Conservation (phyloP, 2,888 invertebrate genomes). For the Anoncus sp. region DNA sequence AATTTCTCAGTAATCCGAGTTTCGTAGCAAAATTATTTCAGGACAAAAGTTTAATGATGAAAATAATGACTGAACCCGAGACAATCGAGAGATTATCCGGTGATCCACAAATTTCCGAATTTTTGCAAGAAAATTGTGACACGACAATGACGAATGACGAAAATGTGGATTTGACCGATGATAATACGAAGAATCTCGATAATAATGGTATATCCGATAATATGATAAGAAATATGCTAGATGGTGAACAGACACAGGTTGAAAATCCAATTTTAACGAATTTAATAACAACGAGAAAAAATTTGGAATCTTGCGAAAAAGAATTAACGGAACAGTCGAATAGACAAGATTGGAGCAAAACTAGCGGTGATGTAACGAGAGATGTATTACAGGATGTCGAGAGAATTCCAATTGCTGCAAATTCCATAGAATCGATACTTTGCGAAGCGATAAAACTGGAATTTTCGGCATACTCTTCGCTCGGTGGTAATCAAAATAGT, state of each 20-base stretch:
- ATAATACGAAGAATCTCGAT: too few relatives aligned
- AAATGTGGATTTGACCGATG: too few relatives aligned
- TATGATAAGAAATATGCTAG: slow-evolving; percentile 70
- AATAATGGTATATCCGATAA: slow-evolving; percentile 68
- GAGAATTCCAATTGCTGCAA: slow-evolving; percentile 85
- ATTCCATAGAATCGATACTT: slow-evolving; percentile 92
- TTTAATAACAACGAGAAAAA: slow-evolving; percentile 77
- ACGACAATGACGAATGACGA: slow-evolving; percentile 22
- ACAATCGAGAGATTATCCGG: slow-evolving; percentile 70
- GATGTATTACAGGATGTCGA: slow-evolving; percentile 88
- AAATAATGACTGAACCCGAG: slow-evolving; percentile 75
- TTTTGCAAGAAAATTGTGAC: slow-evolving; percentile 70
- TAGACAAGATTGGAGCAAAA: slow-evolving; percentile 68
- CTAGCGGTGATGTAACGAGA: slow-evolving; percentile 84
- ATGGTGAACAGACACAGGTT: slow-evolving; percentile 69
- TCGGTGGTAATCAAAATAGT: slow-evolving; percentile 86
- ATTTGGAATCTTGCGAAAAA: slow-evolving; percentile 72
- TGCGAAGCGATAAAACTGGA: slow-evolving; percentile 94
- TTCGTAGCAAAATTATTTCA: slow-evolving; percentile 73
- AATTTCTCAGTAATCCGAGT: slow-evolving; percentile 64
- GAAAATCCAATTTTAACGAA: slow-evolving; percentile 79
- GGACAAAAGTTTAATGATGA: slow-evolving; percentile 75
- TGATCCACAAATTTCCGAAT: slow-evolving; percentile 76
- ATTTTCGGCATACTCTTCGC: slow-evolving; percentile 89
- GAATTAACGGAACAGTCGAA: slow-evolving; percentile 21